Conservation (phyloP, 2,113 vertebrate genomes). For the Brachypteracias leptosomus region DNA sequence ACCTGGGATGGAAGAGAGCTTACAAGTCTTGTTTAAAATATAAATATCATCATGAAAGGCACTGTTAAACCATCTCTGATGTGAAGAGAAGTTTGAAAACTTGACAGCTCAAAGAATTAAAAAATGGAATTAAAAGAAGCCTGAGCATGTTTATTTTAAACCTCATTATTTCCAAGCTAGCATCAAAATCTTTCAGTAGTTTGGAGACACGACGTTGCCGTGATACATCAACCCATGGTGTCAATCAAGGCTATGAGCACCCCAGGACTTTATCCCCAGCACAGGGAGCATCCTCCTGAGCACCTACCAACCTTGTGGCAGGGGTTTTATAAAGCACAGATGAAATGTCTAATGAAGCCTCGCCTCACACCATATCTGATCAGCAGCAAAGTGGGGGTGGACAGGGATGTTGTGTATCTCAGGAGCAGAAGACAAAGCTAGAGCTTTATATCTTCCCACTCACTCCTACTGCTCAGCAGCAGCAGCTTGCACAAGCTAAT, state of each 20-base stretch:
- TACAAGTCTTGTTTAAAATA: not conserved
- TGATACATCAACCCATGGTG: not conserved
- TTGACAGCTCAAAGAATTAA: not conserved
- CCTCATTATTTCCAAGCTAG: not conserved
- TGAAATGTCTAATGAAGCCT: not conserved
- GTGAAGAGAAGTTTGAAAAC: not conserved
- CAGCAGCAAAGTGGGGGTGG: not conserved
- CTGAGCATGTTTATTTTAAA: not conserved
- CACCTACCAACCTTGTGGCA: not conserved
- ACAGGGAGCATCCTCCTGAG: rapidly evolving
- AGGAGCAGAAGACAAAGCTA: conserved; percentile 18
- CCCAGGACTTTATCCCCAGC: not conserved
- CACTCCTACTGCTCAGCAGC: not conserved
- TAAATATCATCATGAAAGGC: not conserved
- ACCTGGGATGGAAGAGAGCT: not conserved
- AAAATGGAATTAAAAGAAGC: not conserved
- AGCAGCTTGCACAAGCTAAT: not conserved
- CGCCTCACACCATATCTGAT: not conserved
- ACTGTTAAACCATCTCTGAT: not conserved
- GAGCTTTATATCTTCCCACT: conserved; percentile 39
- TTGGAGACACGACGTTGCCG: not conserved
- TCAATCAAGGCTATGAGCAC: not conserved
- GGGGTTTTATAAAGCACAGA: not conserved
- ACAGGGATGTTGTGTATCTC: not conserved
- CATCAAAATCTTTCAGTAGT: not conserved